These are phyloP conservation scores for Hyaena hyaena DNA, from an alignment of 2,113 vertebrate genomes.

Conservation along the genomic window DNA sequence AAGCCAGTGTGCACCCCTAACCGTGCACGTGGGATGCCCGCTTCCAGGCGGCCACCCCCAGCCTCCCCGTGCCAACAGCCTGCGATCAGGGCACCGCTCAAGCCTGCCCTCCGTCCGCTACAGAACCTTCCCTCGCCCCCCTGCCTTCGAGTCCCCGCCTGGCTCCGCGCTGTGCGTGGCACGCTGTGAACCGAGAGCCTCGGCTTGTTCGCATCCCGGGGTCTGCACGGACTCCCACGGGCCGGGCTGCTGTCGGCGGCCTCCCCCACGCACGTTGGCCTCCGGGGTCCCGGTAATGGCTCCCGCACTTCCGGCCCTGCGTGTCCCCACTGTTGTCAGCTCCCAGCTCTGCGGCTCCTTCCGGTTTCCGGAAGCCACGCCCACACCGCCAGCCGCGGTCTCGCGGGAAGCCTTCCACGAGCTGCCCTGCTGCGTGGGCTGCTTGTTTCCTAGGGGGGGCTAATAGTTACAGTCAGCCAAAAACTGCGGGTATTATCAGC, in stretches of 20 bases:
- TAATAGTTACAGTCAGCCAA: too few relatives aligned
- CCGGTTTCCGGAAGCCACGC: not conserved
- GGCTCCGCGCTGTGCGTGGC: not conserved
- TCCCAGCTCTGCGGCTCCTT: not conserved
- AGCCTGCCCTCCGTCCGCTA: not conserved
- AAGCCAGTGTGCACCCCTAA: not conserved
- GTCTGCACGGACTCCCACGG: not conserved
- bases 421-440: not conserved
- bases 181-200: not conserved
- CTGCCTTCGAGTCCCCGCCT: not conserved
- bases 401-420: not conserved
- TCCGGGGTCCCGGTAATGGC: not conserved
- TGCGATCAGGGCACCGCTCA: not conserved
- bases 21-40: too few relatives aligned
- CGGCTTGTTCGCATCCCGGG: not conserved
- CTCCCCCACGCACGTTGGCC: not conserved
- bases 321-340: not conserved
- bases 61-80: not conserved
- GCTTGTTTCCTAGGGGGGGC: too few relatives aligned
- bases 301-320: not conserved
- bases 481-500: too few relatives aligned
- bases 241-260: not conserved
- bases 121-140: not conserved
- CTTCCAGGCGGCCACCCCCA: not conserved
- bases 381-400: not conserved